Conservation (phyloP, 2,113 vertebrate genomes). For the Phalacrocorax pelagicus region DNA sequence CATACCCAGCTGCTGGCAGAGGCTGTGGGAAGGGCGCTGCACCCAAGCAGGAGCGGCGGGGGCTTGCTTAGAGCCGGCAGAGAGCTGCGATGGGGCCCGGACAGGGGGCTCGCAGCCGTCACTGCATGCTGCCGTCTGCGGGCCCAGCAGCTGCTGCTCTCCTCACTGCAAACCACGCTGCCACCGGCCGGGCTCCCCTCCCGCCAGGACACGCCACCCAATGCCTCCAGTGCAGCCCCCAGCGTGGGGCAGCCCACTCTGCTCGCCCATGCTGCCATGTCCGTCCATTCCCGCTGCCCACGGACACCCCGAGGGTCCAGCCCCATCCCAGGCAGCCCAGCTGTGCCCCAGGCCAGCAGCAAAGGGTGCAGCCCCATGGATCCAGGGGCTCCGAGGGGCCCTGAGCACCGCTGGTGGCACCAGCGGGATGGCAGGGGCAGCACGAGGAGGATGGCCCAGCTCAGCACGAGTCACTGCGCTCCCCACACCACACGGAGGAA, state of each 20-base stretch:
- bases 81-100: neutral
- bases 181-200: rapidly evolving
- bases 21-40: neutral
- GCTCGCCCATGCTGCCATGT: rapidly evolving
- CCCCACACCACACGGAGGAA: neutral
- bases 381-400: too few species aligned
- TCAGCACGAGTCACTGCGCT: rapidly evolving
- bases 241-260: rapidly evolving
- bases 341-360: neutral
- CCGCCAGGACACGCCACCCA: rapidly evolving
- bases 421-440: rapidly evolving
- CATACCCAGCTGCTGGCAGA: rapidly evolving
- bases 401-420: neutral
- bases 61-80: neutral
- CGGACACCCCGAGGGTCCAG: rapidly evolving
- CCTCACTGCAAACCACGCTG: neutral
- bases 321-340: neutral
- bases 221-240: rapidly evolving
- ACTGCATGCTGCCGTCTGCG: rapidly evolving
- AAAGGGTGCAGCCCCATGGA: neutral
- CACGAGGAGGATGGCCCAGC: rapidly evolving
- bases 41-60: rapidly evolving
- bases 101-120: rapidly evolving
- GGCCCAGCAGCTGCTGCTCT: too few species aligned
- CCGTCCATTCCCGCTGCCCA: neutral